Conservation (phyloP, 2,113 vertebrate genomes). For the Gulo gulo region DNA sequence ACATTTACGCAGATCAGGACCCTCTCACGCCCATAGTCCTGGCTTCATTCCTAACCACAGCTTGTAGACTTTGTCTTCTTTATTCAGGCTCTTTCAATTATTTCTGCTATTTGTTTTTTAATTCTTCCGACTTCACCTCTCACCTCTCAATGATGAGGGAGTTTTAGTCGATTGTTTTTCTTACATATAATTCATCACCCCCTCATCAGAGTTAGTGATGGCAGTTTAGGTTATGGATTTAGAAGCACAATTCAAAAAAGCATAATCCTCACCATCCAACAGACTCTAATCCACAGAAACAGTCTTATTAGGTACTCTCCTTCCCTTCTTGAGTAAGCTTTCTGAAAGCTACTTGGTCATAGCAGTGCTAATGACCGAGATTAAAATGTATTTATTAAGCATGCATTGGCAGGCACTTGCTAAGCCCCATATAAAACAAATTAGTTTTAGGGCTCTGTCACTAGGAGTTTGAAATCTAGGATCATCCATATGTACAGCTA, state of each 20-base stretch:
- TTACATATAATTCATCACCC: neutral
- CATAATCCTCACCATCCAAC: neutral
- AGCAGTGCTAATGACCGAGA: neutral
- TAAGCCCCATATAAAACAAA: neutral
- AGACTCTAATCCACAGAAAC: neutral
- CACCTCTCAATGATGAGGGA: neutral
- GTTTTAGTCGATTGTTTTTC: neutral
- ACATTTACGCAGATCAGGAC: neutral
- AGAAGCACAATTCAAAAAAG: neutral
- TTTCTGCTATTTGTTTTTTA: conserved; percentile 35
- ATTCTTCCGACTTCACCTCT: neutral
- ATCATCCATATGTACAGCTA: neutral
- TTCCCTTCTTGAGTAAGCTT: neutral
- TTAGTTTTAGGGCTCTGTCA: neutral
- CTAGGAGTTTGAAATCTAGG: neutral
- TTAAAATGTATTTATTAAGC: conserved; percentile 18
- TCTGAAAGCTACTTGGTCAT: neutral
- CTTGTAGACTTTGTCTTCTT: neutral
- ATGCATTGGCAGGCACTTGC: neutral
- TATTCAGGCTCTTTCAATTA: neutral
- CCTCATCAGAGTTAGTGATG: neutral
- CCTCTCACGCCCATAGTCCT: neutral
- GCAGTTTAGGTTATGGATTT: neutral
- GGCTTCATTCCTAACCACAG: neutral
- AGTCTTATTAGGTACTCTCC: neutral